These are phyloP conservation scores for Miichthys miiuy DNA, from an alignment of 2,797 vertebrate genomes.

Conservation along the genomic window DNA sequence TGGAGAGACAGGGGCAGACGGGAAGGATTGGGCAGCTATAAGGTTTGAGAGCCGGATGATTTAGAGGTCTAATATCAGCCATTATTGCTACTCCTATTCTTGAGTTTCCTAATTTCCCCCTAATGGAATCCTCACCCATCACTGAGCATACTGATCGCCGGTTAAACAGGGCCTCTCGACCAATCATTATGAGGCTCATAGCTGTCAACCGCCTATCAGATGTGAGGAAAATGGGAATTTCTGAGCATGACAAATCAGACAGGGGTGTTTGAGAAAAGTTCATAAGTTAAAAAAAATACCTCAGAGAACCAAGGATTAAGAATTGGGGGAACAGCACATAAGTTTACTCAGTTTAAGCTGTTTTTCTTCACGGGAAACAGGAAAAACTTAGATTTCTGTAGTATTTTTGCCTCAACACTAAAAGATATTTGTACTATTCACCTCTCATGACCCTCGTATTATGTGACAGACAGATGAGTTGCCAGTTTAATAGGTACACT, in stretches of 20 bases:
- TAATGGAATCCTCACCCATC: constrained; percentile 81
- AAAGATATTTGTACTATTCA: not conserved
- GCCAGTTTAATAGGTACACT: constrained; percentile 12
- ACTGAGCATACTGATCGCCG: constrained; percentile 75
- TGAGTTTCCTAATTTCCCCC: constrained; percentile 76
- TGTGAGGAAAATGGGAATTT: constrained; percentile 58
- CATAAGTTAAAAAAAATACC: constrained; percentile 43
- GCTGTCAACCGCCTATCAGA: constrained; percentile 66
- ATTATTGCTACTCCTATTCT: constrained; percentile 79
- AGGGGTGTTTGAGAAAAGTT: constrained; percentile 48
- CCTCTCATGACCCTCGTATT: not conserved
- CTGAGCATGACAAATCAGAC: constrained; percentile 61
- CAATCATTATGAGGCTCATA: constrained; percentile 65
- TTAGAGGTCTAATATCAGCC: constrained; percentile 81
- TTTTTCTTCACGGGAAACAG: constrained; percentile 15
- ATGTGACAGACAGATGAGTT: constrained; percentile 14
- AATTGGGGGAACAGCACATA: not conserved
- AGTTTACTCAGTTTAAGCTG: constrained; percentile 19
- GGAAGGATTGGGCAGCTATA: constrained; percentile 54
- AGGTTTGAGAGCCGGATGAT: constrained; percentile 73
- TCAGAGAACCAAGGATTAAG: constrained; percentile 18
- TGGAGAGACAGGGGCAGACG: constrained; percentile 33
- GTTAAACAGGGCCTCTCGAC: constrained; percentile 73
- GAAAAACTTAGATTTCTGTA: constrained; percentile 8
- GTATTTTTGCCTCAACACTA: constrained; percentile 11